Base-by-base conservation (phyloP, 2,113 vertebrate genomes). In the Thunnus maccoyii region DNA sequence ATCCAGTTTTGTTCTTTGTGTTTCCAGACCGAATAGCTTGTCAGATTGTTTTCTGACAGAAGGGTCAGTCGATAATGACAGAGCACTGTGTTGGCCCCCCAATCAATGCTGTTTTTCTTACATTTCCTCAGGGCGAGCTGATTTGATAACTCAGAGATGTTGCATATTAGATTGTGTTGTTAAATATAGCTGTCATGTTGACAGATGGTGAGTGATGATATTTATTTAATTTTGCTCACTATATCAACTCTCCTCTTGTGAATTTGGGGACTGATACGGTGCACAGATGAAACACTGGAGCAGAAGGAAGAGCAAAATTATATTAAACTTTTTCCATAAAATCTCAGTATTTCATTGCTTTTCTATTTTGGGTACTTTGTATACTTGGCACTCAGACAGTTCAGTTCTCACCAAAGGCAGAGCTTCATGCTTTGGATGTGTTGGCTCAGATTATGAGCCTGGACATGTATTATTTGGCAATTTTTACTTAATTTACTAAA, bases 11-110 rank as follows among this genome's bases (percentile, higher is more conserved):
- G 27, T 78, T 76, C 66, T 79, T 76, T 72, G n/a, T 61, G 46
- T 80, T 83, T 74, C 62, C 65, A 22, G 15, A 47, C 63, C 70
- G 58, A 82, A 86, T 67, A 70, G 65, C 54, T 55, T 64, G 66
- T 90, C 75, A 67, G 54, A 74, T 57, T 5, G 65, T 63, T 80
- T 82, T n/a, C 48, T 84, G 86, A 74, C 74, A 88, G 72, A 63
- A 3, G 46, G 76, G 80, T 74, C 76, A 86, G 78, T 90, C 81
- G 25, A 88, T 91, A 86, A 88, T 89, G 81, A 89, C 7, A 5
- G 78, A 86, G 76, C 54, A 17, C 68, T 20, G 22, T 20, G 76
- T 72, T 47, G 69, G 22, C n/a, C 52, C 46, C 13, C 57, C 20
- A 72, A 85, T 91, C 87, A 82, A 89, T 88, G 58, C 46, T 72